Conservation (phyloP, 2,113 vertebrate genomes). For the Colaptes auratus region DNA sequence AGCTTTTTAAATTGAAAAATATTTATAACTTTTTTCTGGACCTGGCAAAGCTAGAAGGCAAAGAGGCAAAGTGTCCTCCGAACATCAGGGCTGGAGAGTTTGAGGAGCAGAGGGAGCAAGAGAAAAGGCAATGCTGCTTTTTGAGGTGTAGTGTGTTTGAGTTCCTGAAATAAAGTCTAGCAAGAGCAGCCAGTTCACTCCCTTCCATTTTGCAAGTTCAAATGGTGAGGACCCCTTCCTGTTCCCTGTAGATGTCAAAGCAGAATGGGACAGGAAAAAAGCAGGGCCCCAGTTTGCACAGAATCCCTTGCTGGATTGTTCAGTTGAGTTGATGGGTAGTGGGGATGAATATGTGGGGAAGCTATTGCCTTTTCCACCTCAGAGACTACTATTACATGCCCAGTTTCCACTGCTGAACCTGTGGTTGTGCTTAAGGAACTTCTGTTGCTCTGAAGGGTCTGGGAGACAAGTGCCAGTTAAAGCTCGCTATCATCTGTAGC, state of each 20-base stretch:
- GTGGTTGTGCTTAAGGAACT: background rate
- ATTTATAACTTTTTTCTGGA: background rate
- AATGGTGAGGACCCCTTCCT: background rate
- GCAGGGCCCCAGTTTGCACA: background rate
- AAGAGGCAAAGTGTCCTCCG: background rate
- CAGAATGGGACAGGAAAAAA: background rate
- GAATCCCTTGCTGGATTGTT: background rate
- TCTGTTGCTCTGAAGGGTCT: background rate
- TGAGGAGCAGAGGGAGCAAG: background rate
- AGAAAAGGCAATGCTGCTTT: background rate
- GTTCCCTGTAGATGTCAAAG: background rate
- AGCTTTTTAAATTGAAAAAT: too few species aligned
- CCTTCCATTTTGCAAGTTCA: background rate
- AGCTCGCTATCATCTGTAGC: background rate
- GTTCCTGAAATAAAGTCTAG: background rate
- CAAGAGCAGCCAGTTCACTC: background rate
- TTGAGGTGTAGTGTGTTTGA: background rate
- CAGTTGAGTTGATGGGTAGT: background rate
- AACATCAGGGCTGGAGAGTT: background rate
- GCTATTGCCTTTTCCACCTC: background rate
- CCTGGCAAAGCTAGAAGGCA: background rate
- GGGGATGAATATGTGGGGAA: background rate
- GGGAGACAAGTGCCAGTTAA: background rate
- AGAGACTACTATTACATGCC: background rate
- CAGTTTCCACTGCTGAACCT: background rate